phyloP scores from a whole-genome alignment of 2,888 invertebrate genomes.

The Neoitamus cyanurus region DNA sequence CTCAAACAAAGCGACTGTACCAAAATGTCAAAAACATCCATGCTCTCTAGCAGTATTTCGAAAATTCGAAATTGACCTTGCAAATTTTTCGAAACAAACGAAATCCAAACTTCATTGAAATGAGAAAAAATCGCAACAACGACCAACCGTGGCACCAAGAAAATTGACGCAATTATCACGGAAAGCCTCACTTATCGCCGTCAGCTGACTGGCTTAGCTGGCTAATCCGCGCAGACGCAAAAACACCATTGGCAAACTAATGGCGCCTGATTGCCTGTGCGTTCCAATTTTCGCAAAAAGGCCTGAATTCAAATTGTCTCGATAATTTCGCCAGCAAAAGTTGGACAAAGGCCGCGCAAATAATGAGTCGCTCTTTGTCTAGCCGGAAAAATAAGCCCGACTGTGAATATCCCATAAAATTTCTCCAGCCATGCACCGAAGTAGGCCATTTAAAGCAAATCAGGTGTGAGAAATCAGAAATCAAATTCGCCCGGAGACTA shows the following conservation, averaged over 20 bases:
- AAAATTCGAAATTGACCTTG: neutral
- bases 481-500: neutral
- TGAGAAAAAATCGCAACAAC: neutral
- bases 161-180: neutral
- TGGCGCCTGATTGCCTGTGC: neutral
- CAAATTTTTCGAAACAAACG: neutral
- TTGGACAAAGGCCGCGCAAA: neutral
- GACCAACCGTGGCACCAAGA: neutral
- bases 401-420: neutral
- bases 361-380: neutral
- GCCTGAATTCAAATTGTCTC: constrained; percentile 5
- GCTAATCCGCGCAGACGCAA: neutral
- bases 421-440: neutral
- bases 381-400: neutral
- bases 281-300: neutral
- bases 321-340: neutral
- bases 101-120: neutral
- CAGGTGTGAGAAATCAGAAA: constrained; percentile 5
- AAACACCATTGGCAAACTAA: neutral
- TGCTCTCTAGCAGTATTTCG: neutral
- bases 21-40: too few species aligned
- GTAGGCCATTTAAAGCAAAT: constrained; percentile 1
- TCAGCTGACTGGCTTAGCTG: neutral
- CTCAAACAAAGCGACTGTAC: too few species aligned
- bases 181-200: neutral